Percentiles rank a stretch among this genome's conserved stretches.
Conservation (phyloP, 2,113 vertebrate genomes). For the Camelus bactrianus region DNA sequence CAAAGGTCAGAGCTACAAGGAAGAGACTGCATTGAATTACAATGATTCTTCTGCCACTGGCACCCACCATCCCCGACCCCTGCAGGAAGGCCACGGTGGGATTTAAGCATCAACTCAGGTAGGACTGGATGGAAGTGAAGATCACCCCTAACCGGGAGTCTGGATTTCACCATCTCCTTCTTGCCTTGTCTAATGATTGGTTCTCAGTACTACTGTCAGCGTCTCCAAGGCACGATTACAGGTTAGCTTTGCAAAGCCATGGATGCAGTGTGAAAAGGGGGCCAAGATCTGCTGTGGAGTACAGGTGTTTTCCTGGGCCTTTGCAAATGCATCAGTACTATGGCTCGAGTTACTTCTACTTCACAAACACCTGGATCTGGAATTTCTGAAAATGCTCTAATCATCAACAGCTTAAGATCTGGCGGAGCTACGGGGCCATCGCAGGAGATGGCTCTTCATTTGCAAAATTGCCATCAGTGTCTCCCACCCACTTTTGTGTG, state of each 20-base stretch:
- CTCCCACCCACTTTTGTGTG: not conserved
- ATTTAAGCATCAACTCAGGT: not conserved
- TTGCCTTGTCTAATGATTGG: not conserved
- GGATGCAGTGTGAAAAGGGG: not conserved
- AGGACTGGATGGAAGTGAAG: not conserved
- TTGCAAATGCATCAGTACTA: not conserved
- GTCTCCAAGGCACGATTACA: not conserved
- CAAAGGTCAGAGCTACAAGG: not conserved
- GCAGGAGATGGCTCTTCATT: not conserved
- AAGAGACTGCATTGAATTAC: not conserved
- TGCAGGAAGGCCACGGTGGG: not conserved
- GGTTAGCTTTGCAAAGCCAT: not conserved
- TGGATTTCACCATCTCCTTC: not conserved
- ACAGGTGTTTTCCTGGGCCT: not conserved
- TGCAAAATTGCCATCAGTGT: not conserved
- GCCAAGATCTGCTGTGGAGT: not conserved
- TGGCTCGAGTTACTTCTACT: not conserved
- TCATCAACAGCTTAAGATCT: not conserved
- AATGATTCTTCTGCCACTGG: not conserved
- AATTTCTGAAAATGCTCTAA: not conserved
- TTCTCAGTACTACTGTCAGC: not conserved
- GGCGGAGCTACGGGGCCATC: not conserved
- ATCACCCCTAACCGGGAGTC: not conserved
- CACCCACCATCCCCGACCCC: not conserved
- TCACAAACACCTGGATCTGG: not conserved